Base-by-base conservation (phyloP, 2,113 vertebrate genomes). In the Anoura caudifer region DNA sequence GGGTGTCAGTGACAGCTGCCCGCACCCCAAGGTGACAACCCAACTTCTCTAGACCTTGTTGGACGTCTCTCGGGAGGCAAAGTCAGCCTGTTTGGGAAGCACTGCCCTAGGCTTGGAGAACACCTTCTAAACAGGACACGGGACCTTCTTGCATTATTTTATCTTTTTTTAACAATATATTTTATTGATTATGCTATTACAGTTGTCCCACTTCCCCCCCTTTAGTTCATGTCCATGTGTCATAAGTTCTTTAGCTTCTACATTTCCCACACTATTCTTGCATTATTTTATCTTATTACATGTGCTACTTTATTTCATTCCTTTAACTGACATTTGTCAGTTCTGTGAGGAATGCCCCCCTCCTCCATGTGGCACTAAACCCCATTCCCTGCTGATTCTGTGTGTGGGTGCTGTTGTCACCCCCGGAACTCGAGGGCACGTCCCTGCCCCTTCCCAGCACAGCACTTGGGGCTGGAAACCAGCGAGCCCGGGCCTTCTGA, bases 401-500 rank as follows among this genome's bases (percentile, higher is more conserved):
- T 7, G 26, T 15, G 7, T 17, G 38, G 14, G 26, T 36, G 54
- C 65, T 70, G 0, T 19, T 26, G 31, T 41, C 59, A 7, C 6
- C 4, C 22, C 8, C 1, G 0, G 31, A 16, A 14, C 24, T 16
- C 1, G 5, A 20, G 38, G 24, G n/a, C 17, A 19, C 0, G 0
- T 19, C 36, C 7, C 4, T 9, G 17, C 26, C 7, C 54, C 12
- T 7, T 3, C 59, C 31, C 15, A 11, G 38, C 26, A 14, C 41
- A 45, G 28, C 45, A 28, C 2, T 56, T 75, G 20, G 3, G 3
- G 4, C 4, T 2, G 31, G 43, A 59, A 26, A 56, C 15, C 11
- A 12, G 0, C 5, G n/a, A 3, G 22, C n/a, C 4, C 2, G 19
- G 89, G 26, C 11, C 50, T n/a, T 12, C 69, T 3, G 28, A 43